Conservation (phyloP, 1,140 invertebrate genomes). For the Cotesia vestalis region DNA sequence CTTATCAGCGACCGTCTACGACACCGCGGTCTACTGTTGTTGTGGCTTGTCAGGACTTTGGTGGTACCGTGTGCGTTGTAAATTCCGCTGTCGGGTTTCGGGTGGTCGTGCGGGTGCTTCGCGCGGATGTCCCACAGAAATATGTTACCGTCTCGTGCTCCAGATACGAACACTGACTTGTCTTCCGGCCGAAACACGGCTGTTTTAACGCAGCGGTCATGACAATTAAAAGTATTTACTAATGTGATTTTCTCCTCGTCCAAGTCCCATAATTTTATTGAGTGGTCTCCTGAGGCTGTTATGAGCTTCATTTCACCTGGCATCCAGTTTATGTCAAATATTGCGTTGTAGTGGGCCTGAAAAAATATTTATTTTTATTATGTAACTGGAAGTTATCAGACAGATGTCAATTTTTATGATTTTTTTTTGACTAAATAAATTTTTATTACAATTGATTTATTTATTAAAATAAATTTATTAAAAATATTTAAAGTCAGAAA, state of each 20-base stretch:
- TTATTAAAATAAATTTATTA: too few relatives aligned
- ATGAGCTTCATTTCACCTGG: constrained; percentile 78
- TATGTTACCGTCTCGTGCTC: constrained; percentile 84
- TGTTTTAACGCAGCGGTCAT: constrained; percentile 82
- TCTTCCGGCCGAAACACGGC: constrained; percentile 75
- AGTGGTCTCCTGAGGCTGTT: constrained; percentile 87
- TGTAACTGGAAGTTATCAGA: not conserved
- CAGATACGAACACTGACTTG: constrained; percentile 82
- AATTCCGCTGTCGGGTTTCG: constrained; percentile 72
- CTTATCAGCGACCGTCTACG: constrained; percentile 57
- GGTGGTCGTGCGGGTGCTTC: constrained; percentile 56
- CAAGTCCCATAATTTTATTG: constrained; percentile 77
- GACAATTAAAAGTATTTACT: constrained; percentile 73
- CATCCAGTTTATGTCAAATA: constrained; percentile 89
- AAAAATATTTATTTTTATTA: constrained; percentile 27
- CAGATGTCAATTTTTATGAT: not conserved
- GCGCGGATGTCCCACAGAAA: constrained; percentile 83
- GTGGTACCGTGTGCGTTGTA: constrained; percentile 69
- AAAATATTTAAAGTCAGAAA: too few relatives aligned
- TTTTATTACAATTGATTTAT: too few relatives aligned
- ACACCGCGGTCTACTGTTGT: constrained; percentile 57
- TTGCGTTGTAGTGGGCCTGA: constrained; percentile 84
- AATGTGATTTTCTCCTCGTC: constrained; percentile 58
- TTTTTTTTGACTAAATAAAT: too few relatives aligned
- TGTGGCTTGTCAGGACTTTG: constrained; percentile 37